Evolutionary conservation across 2,888 invertebrate species (phyloP), one percentile per base, ranked within the genome.

Genomic region (Dryobota labecula): DNA sequence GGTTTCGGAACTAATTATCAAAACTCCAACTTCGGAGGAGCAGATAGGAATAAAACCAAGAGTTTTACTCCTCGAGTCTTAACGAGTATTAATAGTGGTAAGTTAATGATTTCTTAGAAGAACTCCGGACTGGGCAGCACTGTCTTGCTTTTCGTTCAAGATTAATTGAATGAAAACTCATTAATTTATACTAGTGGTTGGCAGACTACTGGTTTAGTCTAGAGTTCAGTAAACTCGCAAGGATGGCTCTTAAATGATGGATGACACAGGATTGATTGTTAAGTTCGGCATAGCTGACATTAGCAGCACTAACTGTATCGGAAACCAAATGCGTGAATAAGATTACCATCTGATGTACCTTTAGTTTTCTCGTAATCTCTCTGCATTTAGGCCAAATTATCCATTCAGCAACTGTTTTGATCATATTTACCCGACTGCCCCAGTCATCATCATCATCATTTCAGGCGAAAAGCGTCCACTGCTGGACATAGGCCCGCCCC

Each of bases 1-100:
- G 82, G 84, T 56, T 92, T 92, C 73, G 91, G 91, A 18, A 83
- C 68, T 65, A 90, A 91, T 82, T 95, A 95, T 73, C 92, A 92
- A 78, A 93, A 91, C 79, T 90, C 90, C 43, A 90, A 80, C 71
- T 90, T 92, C 69, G 79, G 74, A 33, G 92, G 90, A 18, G 88
- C 88, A 3, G 92, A 92, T 45, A 90, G 92, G 67, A 89, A 84
- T 71, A 89, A 86, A 69, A 64, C 76, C 64, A 89, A 85, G 82
- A 82, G 67, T 41, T 86, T 87, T 47, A 18, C 68, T 45, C 78
- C 83, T 7, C 87, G 87, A 72, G 73, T 75, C 15, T 24, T 80
- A 83, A 82, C 66, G 33, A 56, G 57, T 82, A 64, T 80, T 77
- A 79, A 70, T 47, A 69, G 74, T 77, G 81, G 90, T 89, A 70